A percentile compares a stretch with the other conserved stretches of the same genome.
These are phyloP conservation scores for Caenorhabditis sp. DNA, from an alignment of 2,888 invertebrate species.

Conservation along the genomic window DNA sequence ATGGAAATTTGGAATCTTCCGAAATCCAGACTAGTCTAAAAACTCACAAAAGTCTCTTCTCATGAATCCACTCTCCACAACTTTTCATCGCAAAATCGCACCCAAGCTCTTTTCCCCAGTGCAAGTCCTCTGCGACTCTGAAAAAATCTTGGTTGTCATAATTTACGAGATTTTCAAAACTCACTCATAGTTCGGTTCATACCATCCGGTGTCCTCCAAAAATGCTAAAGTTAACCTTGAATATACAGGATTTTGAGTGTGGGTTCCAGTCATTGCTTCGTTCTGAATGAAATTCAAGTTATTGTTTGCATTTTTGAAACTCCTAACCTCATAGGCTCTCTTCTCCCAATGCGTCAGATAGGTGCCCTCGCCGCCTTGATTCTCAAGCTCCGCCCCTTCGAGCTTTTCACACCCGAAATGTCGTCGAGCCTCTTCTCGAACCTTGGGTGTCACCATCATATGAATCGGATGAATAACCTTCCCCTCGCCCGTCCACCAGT, in stretches of 20 bases:
- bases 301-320: too few species aligned
- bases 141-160: slow-evolving; percentile 58
- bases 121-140: slow-evolving; percentile 89
- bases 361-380: slow-evolving; percentile 98
- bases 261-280: slow-evolving; percentile 99
- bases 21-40: too few species aligned
- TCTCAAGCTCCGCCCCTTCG: slow-evolving; percentile 97
- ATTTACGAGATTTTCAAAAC: slow-evolving; percentile 23
- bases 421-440: slow-evolving; percentile 89
- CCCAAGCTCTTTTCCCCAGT: slow-evolving; percentile 94
- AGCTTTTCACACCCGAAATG: slow-evolving; percentile 85
- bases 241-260: slow-evolving; percentile 97
- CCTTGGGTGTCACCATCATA: slow-evolving; percentile 94
- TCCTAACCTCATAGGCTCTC: slow-evolving; percentile 92
- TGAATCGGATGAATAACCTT: slow-evolving; percentile 88
- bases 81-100: slow-evolving; percentile 95
- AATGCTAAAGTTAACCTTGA: slow-evolving; percentile 95
- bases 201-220: slow-evolving; percentile 97
- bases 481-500: slow-evolving; percentile 91
- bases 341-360: slow-evolving; percentile 99
- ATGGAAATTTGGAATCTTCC: too few species aligned
- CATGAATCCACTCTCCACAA: slow-evolving; percentile 96
- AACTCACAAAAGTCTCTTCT: slow-evolving; percentile 66
- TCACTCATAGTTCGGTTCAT: slow-evolving; percentile 80
- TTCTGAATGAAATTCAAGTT: slow-evolving; percentile 87